phyloP scores from a whole-genome alignment of 2,888 invertebrate genomes.

The Trichogramma evanescens region DNA sequence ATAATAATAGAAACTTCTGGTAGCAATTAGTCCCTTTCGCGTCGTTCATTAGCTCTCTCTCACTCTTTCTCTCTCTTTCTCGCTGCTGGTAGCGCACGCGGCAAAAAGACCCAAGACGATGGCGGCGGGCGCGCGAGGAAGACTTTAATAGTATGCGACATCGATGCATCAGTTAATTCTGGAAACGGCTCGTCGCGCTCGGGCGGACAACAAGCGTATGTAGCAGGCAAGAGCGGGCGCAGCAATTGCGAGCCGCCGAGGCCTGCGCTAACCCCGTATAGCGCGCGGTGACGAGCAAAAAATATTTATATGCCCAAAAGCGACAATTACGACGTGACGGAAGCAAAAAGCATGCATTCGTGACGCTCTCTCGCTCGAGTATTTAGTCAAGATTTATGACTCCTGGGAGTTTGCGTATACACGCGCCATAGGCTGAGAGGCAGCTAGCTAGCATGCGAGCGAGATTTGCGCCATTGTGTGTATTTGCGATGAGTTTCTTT shows the following conservation, averaged over 20 bases:
- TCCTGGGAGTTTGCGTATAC: not conserved
- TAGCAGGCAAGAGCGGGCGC: too few species aligned
- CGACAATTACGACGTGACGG: conserved; percentile 7
- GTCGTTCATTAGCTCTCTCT: conserved; percentile 8
- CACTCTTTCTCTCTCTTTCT: not conserved
- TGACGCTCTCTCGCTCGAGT: not conserved
- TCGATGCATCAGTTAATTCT: conserved; percentile 43
- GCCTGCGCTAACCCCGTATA: not conserved
- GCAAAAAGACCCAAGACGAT: conserved; percentile 2
- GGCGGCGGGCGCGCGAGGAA: conserved; percentile 5
- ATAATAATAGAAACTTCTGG: conserved; percentile 21
- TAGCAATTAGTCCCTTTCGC: conserved; percentile 23
- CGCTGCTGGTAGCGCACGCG: not conserved
- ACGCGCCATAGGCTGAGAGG: too few species aligned
- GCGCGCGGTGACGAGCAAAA: not conserved
- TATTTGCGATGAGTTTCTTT: too few species aligned
- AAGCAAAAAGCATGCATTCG: conserved; percentile 7
- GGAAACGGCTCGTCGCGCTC: conserved; percentile 38
- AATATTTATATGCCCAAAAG: conserved; percentile 2
- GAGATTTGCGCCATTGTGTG: too few species aligned
- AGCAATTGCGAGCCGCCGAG: too few species aligned
- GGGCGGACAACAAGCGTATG: not conserved
- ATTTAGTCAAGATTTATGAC: conserved; percentile 22
- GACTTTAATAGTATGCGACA: conserved; percentile 13
- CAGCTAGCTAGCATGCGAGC: too few species aligned